Evolutionary conservation across 2,113 vertebrate species (phyloP).

Genomic region (Tamias sibiricus): DNA sequence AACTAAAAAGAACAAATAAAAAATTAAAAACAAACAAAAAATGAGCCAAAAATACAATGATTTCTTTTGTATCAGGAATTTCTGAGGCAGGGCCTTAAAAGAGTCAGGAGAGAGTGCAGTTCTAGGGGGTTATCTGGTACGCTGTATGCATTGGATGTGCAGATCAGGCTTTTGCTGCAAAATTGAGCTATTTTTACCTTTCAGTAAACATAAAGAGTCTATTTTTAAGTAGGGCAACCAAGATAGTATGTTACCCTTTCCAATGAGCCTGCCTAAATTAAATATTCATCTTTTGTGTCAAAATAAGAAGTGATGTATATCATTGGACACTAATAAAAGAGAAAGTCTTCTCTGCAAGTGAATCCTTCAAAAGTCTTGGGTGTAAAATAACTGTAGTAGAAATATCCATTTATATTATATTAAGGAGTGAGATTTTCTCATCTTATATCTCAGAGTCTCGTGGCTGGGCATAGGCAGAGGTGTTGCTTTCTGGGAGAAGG

Average conservation of each 20-base stretch:
- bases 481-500: background rate
- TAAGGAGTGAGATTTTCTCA: background rate
- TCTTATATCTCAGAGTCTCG: background rate
- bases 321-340: constrained; percentile 24
- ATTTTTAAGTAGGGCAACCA: constrained; percentile 65
- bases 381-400: constrained; percentile 47
- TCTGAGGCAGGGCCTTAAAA: background rate
- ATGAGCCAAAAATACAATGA: background rate
- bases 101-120: background rate
- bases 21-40: background rate
- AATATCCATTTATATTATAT: constrained; percentile 55
- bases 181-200: constrained; percentile 68
- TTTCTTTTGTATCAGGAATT: background rate
- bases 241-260: constrained; percentile 52
- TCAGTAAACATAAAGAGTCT: constrained; percentile 51
- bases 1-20: too few species aligned
- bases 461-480: background rate
- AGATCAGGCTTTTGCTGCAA: background rate
- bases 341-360: background rate
- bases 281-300: constrained; percentile 67
- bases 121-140: background rate
- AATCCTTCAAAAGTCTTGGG: constrained; percentile 37
- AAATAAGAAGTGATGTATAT: constrained; percentile 59
- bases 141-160: background rate
- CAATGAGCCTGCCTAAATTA: constrained; percentile 57